Base-by-base conservation (phyloP, 2,888 invertebrate genomes). In the Mimumesa dahlbomi region DNA sequence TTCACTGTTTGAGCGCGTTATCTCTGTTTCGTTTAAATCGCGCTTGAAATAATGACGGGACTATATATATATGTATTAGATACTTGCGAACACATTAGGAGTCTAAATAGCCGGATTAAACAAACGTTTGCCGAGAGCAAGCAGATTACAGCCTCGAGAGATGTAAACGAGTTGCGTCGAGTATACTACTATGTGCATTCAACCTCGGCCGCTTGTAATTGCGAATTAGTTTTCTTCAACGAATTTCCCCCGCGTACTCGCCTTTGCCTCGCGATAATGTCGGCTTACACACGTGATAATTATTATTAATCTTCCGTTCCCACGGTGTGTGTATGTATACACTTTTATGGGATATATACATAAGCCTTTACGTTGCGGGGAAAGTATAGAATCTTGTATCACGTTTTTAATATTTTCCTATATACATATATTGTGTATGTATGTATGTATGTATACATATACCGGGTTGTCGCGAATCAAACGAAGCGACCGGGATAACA, bases 221-320 rank as follows among this genome's bases (percentile, higher is more conserved):
- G 53, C 66, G 54, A 66, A 69, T 70, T 70, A 61, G 54, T 56
- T 67, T 67, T 61, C 54, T 50, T 54, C 13, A 42, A 67, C 61
- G 59, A 50, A 66, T 61, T 67, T 36, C n/a, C n/a, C 21, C 21
- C 19, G 22, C 21, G 9, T 19, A 18, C 21, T n/a, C n/a, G n/a
- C n/a, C n/a, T n/a, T n/a, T n/a, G n/a, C n/a, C n/a, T n/a, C 42
- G 9, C 48, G 49, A 49, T 70, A 50, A 54, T 56, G 36, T 45
- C 50, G 48, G 42, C 54, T 59, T 59, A 59, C 48, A 45, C 42
- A 14, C 43, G 36, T 38, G 53, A 59, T 63, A 54, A 62, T 48
- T 42, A 29, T 67, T 63, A 63, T 50, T 63, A 67, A 67, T 63
- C 54, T 64, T 54, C 49, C 29, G 49, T 25, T 19, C 22, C n/a